Evolutionary conservation across 2,797 vertebrate species (phyloP).

Genomic region (Sebastes cheni): DNA sequence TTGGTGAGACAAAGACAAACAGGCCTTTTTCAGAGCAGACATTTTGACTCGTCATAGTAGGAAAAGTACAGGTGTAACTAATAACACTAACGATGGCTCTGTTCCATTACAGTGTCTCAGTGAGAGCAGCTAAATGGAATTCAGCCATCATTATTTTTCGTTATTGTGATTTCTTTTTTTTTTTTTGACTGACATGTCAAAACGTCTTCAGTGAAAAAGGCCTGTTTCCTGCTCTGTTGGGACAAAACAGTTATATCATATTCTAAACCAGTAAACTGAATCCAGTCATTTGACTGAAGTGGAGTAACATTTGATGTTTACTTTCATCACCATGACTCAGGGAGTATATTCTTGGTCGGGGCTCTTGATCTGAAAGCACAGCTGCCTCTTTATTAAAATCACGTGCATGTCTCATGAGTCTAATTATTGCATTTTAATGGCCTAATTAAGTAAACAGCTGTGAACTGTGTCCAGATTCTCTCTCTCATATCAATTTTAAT

Average conservation of each 20-base stretch:
- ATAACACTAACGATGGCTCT: too few relatives aligned
- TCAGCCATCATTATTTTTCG: too few relatives aligned
- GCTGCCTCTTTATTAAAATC: constrained; percentile 27
- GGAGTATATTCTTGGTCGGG: not conserved
- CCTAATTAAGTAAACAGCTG: not conserved
- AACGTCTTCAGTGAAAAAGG: too few relatives aligned
- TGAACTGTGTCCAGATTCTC: not conserved
- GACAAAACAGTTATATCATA: not conserved
- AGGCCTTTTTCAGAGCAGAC: too few relatives aligned
- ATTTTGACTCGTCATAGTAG: too few relatives aligned
- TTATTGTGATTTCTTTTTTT: too few relatives aligned
- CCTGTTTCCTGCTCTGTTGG: not conserved
- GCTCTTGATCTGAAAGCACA: constrained; percentile 19
- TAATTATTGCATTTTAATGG: not conserved
- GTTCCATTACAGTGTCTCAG: too few relatives aligned
- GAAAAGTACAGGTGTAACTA: too few relatives aligned
- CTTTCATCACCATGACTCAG: not conserved
- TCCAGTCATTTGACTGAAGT: not conserved
- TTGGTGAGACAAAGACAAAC: too few relatives aligned
- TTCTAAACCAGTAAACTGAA: not conserved
- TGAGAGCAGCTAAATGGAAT: too few relatives aligned
- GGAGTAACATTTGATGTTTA: not conserved
- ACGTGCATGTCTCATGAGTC: constrained; percentile 22
- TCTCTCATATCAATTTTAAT: not conserved
- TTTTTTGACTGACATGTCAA: too few relatives aligned